A percentile compares a stretch with the other conserved stretches of the same genome.
Conservation (phyloP, 2,113 vertebrate species). For the Xyliphius kryptos region DNA sequence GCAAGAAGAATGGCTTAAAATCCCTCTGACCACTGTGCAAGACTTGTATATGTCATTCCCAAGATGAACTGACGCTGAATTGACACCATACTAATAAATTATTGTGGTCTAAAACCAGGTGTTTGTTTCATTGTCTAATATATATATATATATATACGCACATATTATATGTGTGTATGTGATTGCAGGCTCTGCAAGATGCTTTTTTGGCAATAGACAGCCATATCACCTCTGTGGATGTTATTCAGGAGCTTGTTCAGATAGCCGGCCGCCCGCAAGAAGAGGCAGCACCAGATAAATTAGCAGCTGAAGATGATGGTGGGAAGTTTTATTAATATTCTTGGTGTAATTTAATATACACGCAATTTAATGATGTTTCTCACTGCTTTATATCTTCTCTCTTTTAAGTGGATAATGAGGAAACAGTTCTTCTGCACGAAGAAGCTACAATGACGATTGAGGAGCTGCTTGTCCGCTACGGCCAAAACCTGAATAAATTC, state of each 20-base stretch:
- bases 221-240: conserved; percentile 86
- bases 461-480: conserved; percentile 89
- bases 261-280: conserved; percentile 86
- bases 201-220: conserved; percentile 92
- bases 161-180: no score
- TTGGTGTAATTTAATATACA: neutral
- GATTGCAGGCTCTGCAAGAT: conserved; percentile 82
- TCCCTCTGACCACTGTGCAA: no score
- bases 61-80: no score
- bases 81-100: no score
- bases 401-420: conserved; percentile 87
- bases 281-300: conserved; percentile 79
- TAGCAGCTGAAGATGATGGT: conserved; percentile 97
- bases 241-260: conserved; percentile 89
- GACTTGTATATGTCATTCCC: no score
- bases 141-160: no score
- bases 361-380: neutral
- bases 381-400: neutral
- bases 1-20: no score
- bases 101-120: no score
- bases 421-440: conserved; percentile 89
- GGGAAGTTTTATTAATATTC: conserved; percentile 41
- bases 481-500: conserved; percentile 83
- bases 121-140: no score
- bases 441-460: conserved; percentile 99